Conservation (phyloP, 2,113 vertebrate species). For the Sinocyclocheilus anshuiensis region DNA sequence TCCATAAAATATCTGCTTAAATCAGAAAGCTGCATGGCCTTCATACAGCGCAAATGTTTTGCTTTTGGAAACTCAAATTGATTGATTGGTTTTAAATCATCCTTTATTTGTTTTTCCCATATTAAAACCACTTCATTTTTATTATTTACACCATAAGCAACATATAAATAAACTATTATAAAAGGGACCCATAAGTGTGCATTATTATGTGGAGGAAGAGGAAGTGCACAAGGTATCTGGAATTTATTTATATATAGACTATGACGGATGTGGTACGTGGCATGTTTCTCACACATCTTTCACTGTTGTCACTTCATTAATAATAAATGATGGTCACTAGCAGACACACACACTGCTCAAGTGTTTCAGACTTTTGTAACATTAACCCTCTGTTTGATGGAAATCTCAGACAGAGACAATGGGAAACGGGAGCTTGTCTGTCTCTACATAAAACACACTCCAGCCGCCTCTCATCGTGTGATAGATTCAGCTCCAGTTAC, state of each 20-base stretch:
- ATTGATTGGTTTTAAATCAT: constrained; percentile 17
- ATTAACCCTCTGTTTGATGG: constrained; percentile 39
- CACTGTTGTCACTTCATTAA: constrained; percentile 30
- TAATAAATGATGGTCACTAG: constrained; percentile 43
- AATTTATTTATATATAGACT: constrained; percentile 53
- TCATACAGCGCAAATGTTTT: not conserved
- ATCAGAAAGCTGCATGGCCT: not conserved
- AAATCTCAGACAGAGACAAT: constrained; percentile 50
- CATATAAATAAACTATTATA: not conserved
- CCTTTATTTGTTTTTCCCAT: not conserved
- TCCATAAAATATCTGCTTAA: constrained; percentile 38
- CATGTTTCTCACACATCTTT: constrained; percentile 30
- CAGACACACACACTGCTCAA: constrained; percentile 35
- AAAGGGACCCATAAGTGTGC: constrained; percentile 23
- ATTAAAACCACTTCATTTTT: constrained; percentile 5
- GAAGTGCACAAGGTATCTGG: constrained; percentile 49
- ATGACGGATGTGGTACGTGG: not conserved
- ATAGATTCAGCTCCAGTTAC: constrained; percentile 48
- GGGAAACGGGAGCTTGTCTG: constrained; percentile 40
- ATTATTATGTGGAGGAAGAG: constrained; percentile 62
- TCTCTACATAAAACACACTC: constrained; percentile 42
- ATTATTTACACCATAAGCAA: not conserved
- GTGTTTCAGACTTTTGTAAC: constrained; percentile 49
- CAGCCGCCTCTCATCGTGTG: constrained; percentile 10
- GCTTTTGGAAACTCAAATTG: constrained; percentile 6